These are phyloP conservation scores for Stegostoma tigrinum DNA, from an alignment of 2,113 vertebrate species.

Conservation along the genomic window DNA sequence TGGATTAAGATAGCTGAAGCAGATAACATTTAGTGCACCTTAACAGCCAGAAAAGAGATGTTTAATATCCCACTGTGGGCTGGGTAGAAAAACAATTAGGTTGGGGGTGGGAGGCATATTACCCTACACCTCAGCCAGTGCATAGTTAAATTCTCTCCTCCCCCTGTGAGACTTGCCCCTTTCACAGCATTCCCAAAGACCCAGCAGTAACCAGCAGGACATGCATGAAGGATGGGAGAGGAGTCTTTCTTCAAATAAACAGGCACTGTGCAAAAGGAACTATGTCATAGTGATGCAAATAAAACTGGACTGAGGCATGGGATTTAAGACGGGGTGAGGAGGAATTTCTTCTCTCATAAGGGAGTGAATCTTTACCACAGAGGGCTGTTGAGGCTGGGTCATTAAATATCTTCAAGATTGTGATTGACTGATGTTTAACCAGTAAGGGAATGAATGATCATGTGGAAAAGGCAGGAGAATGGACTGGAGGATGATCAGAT, in stretches of 20 bases:
- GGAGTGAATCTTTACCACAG: too few species aligned
- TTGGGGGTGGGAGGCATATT: background rate
- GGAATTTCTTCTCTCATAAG: too few species aligned
- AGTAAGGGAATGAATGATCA: too few species aligned
- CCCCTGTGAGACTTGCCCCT: background rate
- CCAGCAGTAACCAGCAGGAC: background rate
- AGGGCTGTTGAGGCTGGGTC: too few species aligned
- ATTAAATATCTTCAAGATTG: too few species aligned
- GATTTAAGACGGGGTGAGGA: too few species aligned
- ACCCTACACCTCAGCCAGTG: background rate
- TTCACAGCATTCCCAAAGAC: background rate
- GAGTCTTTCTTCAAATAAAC: background rate
- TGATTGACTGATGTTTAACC: too few species aligned
- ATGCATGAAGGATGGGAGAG: background rate
- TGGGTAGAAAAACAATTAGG: background rate
- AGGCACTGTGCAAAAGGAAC: background rate
- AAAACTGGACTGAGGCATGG: too few species aligned
- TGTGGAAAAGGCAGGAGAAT: too few species aligned
- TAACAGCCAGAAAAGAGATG: background rate
- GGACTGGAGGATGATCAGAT: too few species aligned
- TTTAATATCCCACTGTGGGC: background rate
- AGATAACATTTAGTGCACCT: slow-evolving; percentile 9
- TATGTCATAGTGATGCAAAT: too few species aligned
- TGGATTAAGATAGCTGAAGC: background rate
- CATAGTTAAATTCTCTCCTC: background rate